Conservation (phyloP, 2,888 invertebrate species). For the Stenchaetothrips biformis region DNA sequence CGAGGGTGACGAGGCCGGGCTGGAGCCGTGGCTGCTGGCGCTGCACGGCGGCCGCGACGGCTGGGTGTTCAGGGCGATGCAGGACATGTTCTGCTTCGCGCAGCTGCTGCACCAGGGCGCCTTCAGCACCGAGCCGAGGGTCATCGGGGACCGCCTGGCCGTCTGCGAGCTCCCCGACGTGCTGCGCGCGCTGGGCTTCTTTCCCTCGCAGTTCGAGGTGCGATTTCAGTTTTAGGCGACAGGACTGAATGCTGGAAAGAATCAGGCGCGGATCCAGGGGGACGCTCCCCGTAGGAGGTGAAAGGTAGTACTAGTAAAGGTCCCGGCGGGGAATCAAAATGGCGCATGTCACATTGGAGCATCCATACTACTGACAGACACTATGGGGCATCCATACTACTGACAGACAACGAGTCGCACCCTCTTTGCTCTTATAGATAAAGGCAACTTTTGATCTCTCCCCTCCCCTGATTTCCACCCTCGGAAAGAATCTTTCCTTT, state of each 20-base stretch:
- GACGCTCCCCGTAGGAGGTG: too few relatives aligned
- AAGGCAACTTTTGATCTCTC: too few relatives aligned
- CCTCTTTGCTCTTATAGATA: too few relatives aligned
- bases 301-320: too few relatives aligned
- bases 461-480: too few relatives aligned
- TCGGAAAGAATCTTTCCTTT: too few relatives aligned
- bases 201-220: slow-evolving; percentile 70
- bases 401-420: too few relatives aligned
- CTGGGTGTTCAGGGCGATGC: slow-evolving; percentile 64
- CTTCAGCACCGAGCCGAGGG: slow-evolving; percentile 57
- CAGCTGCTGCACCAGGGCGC: slow-evolving; percentile 69
- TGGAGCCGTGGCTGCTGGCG: slow-evolving; percentile 54
- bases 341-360: too few relatives aligned
- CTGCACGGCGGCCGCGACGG: slow-evolving; percentile 66
- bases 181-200: slow-evolving; percentile 70
- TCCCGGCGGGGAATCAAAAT: too few relatives aligned
- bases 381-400: too few relatives aligned
- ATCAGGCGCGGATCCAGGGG: too few relatives aligned
- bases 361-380: too few relatives aligned
- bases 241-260: not conserved
- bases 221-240: slow-evolving; percentile 26
- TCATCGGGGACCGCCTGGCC: slow-evolving; percentile 57
- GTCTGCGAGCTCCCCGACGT: slow-evolving; percentile 65
- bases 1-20: slow-evolving; percentile 52
- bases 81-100: slow-evolving; percentile 71